Percentiles rank a stretch among this genome's conserved stretches.
Conservation (phyloP, 35 echinoderm and acorn worm species). For the Acanthaster planci region DNA sequence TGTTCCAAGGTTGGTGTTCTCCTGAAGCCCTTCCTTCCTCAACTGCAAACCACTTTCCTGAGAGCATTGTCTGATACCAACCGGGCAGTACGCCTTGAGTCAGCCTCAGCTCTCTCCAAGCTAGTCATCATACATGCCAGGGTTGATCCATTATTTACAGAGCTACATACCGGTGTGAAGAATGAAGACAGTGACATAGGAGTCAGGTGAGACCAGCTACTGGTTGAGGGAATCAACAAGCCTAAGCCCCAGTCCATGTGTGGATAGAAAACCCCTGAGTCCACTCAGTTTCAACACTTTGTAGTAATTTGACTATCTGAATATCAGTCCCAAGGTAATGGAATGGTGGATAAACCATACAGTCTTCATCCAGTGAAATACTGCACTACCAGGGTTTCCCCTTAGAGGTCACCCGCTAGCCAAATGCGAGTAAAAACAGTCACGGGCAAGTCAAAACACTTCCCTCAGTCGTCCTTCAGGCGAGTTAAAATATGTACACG, state of each 20-base stretch:
- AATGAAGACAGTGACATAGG: conserved; percentile 86
- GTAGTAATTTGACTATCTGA: no score
- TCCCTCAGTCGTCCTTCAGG: no score
- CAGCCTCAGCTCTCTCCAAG: conserved; percentile 76
- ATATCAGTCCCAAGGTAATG: no score
- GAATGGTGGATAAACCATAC: no score
- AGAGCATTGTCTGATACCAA: conserved; percentile 82
- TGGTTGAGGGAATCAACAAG: neutral
- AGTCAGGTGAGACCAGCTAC: conserved; percentile 67
- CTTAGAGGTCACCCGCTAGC: no score
- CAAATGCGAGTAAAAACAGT: no score
- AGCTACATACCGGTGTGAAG: conserved; percentile 96
- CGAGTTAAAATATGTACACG: no score
- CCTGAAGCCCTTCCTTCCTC: conserved; percentile 95
- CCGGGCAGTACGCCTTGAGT: conserved; percentile 80
- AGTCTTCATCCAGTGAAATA: no score
- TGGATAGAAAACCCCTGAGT: neutral
- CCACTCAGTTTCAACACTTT: neutral
- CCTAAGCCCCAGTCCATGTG: neutral
- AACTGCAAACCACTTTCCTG: conserved; percentile 95
- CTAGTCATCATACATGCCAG: conserved; percentile 91
- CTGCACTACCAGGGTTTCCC: no score
- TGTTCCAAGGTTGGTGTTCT: conserved; percentile 82
- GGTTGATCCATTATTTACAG: conserved; percentile 95
- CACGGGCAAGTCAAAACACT: no score